Evolutionary conservation across 2,113 vertebrate genomes (phyloP).

Genomic region (Herpailurus yagouaroundi): DNA sequence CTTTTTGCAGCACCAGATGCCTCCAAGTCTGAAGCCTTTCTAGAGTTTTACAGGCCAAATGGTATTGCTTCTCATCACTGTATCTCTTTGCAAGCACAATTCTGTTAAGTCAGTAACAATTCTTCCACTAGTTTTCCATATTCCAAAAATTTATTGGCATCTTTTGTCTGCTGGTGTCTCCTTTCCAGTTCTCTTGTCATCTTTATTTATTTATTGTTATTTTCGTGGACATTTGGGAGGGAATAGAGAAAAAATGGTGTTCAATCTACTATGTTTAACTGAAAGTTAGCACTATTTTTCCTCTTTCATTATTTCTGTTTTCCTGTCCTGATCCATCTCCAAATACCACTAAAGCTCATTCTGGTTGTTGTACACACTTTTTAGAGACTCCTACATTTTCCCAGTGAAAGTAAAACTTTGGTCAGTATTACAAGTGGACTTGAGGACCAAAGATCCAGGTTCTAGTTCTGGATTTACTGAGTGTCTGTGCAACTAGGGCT

Average conservation of each 20-base stretch:
- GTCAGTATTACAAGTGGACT: background rate
- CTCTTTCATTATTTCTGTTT: constrained; percentile 39
- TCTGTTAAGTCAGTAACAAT: background rate
- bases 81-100: background rate
- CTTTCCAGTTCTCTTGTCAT: constrained; percentile 68
- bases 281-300: constrained; percentile 57
- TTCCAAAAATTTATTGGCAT: constrained; percentile 49
- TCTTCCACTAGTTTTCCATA: constrained; percentile 36
- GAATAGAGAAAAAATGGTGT: constrained; percentile 7
- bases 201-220: constrained; percentile 71
- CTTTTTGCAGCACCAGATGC: background rate
- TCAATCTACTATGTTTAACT: constrained; percentile 38
- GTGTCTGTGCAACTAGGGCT: background rate
- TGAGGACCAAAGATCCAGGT: background rate
- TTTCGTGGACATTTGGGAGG: constrained; percentile 59
- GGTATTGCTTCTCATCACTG: background rate
- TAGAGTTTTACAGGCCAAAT: background rate
- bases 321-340: background rate
- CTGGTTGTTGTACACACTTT: constrained; percentile 12
- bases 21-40: background rate
- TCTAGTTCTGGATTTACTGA: background rate
- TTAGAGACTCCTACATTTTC: background rate
- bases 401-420: background rate
- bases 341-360: background rate
- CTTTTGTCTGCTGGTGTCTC: constrained; percentile 30